Base-by-base conservation (phyloP, 1,140 invertebrate species). In the Hylaeus anthracinus region DNA sequence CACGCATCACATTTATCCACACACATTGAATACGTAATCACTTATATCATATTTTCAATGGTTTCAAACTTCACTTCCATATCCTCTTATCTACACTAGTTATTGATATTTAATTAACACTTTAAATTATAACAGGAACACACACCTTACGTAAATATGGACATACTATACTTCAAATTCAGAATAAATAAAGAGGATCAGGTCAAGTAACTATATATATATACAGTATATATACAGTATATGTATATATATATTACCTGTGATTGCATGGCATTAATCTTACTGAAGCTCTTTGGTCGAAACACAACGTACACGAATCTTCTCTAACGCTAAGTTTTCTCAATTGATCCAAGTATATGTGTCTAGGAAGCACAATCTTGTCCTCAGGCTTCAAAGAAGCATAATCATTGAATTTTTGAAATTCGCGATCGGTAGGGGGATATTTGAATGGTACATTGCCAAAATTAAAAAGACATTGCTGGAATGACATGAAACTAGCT, bases 401-500 rank as follows among this genome's bases (percentile, higher is more conserved):
- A 88, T 95, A 93, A 78, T 97, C 95, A 90, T 99, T 98, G 91
- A 99, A 98, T 74, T 94, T 95, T 86, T 94, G 93, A 94, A 96
- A 97, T 81, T 92, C 89, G 72, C 94, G 93, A 89, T 95, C 95
- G 48, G 91, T 93, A 0, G 97, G 98, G 69, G 98, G 97, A 94
- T 95, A 97, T 83, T 94, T 94, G 92, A 98, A 99, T 3, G 97
- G 95, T 84, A 95, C 94, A 70, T 95, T 94, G 71, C 98, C 98
- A 94, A 99, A 99, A 94, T 99, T 99, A 92, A 99, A 98, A 65
- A 96, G 94, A 94, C 98, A 98, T 89, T 98, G 98, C 90, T 99
- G 98, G 93, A 98, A 98, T 74, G 97, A 97, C 98, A 99, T 98
- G 90, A 98, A 98, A 93, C 97, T 98, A 2, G 98, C 98, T 15